Percentiles rank a stretch among this genome's conserved stretches.
Conservation (phyloP, 1,140 invertebrate species). For the Wiebesia pumilae region DNA sequence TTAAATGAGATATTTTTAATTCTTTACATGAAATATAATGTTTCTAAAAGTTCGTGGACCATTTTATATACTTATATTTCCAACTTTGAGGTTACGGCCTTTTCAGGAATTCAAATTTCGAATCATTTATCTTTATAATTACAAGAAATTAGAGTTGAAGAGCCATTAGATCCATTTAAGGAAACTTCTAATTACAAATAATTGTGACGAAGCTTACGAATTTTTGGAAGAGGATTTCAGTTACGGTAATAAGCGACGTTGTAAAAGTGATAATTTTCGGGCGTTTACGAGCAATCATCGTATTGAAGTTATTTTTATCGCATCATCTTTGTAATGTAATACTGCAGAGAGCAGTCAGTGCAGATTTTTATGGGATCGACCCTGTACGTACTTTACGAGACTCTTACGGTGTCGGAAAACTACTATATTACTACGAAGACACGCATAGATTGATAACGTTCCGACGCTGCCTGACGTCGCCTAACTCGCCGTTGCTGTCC, state of each 20-base stretch:
- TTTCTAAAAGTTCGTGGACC: no score
- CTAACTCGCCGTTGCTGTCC: background rate
- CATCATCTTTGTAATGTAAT: background rate
- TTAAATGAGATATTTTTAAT: no score
- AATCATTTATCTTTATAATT: no score
- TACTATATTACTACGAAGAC: conserved; percentile 23
- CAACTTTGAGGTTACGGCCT: no score
- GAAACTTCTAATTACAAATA: conserved; percentile 10
- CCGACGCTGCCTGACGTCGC: background rate
- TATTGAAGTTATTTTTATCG: conserved; percentile 28
- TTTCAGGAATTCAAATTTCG: no score
- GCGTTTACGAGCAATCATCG: conserved; percentile 34
- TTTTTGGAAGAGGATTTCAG: background rate
- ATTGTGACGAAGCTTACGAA: background rate
- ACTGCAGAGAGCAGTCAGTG: background rate
- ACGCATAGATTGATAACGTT: conserved; percentile 40
- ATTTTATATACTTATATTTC: no score
- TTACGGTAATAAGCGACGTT: background rate
- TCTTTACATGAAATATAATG: no score
- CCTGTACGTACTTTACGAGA: background rate
- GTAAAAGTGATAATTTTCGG: conserved; percentile 21
- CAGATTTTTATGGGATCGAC: conserved; percentile 17
- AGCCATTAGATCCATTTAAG: background rate
- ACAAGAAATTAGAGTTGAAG: no score
- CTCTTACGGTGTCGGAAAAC: conserved; percentile 6